Evolutionary conservation across 2,797 vertebrate genomes (phyloP).

Genomic region (Sciurus vulgaris): DNA sequence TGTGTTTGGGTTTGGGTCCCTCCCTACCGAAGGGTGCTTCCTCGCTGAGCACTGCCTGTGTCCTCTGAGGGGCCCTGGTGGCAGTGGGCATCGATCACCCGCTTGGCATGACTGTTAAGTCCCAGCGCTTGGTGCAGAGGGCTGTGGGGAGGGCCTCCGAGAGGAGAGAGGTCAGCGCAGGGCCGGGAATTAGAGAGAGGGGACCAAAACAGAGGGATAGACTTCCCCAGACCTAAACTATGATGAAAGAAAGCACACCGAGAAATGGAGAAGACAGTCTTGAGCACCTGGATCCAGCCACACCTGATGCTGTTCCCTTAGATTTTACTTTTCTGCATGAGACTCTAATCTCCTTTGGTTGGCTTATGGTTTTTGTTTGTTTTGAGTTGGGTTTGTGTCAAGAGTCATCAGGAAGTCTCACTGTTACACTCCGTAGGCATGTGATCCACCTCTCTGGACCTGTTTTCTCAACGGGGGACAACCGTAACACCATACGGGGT

Average conservation of each 20-base stretch:
- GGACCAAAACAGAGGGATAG: not conserved
- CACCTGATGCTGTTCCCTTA: not conserved
- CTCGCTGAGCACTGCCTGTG: not conserved
- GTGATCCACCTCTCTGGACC: not conserved
- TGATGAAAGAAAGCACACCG: not conserved
- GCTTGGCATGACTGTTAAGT: constrained; percentile 13
- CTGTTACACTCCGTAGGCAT: not conserved
- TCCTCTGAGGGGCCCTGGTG: not conserved
- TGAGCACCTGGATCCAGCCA: not conserved
- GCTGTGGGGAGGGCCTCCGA: not conserved
- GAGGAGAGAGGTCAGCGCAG: constrained; percentile 9
- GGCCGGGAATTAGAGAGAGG: constrained; percentile 46
- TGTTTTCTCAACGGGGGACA: not conserved
- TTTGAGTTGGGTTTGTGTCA: not conserved
- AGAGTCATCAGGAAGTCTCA: not conserved
- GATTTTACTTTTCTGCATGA: not conserved
- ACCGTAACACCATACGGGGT: too few species aligned
- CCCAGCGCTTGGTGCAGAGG: not conserved
- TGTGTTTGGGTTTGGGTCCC: not conserved
- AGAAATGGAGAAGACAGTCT: not conserved
- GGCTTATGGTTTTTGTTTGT: not conserved
- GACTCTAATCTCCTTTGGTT: not conserved
- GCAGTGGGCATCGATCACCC: constrained; percentile 9
- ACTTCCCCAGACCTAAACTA: not conserved
- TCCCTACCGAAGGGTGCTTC: not conserved